A percentile compares a stretch with the other conserved stretches of the same genome.
These are phyloP conservation scores for Falco peregrinus DNA, from an alignment of 2,797 vertebrate species.

Conservation along the genomic window DNA sequence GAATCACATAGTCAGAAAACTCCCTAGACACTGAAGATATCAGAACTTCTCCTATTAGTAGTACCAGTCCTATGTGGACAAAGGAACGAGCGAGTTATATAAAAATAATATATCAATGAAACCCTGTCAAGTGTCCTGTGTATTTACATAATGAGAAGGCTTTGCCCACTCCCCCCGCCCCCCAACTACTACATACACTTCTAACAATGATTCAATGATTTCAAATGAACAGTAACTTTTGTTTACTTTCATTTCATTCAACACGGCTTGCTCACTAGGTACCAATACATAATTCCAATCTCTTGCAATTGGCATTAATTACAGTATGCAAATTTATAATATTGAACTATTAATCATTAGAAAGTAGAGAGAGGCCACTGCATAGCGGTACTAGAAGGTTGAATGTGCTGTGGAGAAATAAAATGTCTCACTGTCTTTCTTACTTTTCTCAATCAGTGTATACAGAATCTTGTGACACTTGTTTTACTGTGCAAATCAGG, in stretches of 20 bases:
- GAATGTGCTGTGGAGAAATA: neutral
- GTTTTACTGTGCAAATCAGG: neutral
- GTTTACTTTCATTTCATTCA: neutral
- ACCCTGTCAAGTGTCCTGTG: neutral
- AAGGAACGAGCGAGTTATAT: neutral
- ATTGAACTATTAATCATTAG: slow-evolving; percentile 36
- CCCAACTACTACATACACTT: neutral
- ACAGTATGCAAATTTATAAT: slow-evolving; percentile 1
- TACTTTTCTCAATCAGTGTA: neutral
- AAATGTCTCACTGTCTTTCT: neutral
- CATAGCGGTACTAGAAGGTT: neutral
- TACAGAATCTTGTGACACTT: neutral
- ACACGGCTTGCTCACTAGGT: neutral
- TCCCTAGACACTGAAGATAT: neutral
- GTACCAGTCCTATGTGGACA: neutral
- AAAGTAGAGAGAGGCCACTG: neutral
- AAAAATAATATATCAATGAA: too few relatives aligned
- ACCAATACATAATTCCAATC: neutral
- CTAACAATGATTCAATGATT: neutral
- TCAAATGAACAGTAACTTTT: neutral
- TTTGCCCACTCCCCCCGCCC: too few relatives aligned
- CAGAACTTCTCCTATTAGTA: neutral
- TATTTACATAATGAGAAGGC: too few relatives aligned
- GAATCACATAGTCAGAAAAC: neutral
- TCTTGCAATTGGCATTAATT: slow-evolving; percentile 9